Conservation (phyloP, 2,113 vertebrate genomes). For the Albula goreensis region DNA sequence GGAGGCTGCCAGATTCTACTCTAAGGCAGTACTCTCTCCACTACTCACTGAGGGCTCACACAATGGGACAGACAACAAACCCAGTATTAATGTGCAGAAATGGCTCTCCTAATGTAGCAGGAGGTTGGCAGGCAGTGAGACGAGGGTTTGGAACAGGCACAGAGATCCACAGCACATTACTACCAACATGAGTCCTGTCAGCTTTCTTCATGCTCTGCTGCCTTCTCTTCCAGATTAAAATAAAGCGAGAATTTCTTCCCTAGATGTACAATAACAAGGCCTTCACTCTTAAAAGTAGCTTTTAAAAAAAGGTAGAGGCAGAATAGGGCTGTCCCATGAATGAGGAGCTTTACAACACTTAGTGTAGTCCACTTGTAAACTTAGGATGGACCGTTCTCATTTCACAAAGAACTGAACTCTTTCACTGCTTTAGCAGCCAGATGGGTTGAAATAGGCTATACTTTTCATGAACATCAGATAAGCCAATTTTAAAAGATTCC, state of each 20-base stretch:
- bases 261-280: not conserved
- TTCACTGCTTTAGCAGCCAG: too few species aligned
- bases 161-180: not conserved
- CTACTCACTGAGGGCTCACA: not conserved
- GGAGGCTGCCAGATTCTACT: not conserved
- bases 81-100: not conserved
- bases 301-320: not conserved
- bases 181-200: not conserved
- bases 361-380: too few species aligned
- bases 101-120: not conserved
- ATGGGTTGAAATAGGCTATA: too few species aligned
- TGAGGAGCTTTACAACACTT: not conserved
- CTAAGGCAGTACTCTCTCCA: not conserved
- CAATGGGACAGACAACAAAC: not conserved
- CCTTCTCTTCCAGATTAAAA: not conserved
- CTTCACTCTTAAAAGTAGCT: not conserved
- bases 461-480: too few species aligned
- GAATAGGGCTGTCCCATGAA: not conserved
- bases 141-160: not conserved
- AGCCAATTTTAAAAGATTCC: too few species aligned
- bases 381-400: not conserved
- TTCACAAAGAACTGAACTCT: too few species aligned
- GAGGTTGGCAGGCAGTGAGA: not conserved
- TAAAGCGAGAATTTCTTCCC: not conserved
- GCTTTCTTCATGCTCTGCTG: not conserved